Percentiles rank a stretch among this genome's conserved stretches.
Conservation (phyloP, 2,888 invertebrate genomes). For the Trichogramma evanescens region DNA sequence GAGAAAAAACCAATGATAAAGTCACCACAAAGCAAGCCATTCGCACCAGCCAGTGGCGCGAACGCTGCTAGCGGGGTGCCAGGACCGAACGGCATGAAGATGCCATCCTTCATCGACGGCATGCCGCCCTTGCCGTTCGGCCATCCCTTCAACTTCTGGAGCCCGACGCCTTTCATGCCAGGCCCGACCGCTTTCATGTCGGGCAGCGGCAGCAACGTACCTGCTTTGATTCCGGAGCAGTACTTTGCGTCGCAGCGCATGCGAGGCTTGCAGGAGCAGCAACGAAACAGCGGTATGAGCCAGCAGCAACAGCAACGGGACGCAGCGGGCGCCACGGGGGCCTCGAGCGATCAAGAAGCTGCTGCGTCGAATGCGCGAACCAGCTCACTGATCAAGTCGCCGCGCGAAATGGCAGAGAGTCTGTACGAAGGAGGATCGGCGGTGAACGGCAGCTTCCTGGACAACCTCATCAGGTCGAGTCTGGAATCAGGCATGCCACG, state of each 20-base stretch:
- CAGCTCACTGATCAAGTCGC: conserved; percentile 49
- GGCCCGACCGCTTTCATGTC: conserved; percentile 43
- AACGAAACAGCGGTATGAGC: conserved; percentile 40
- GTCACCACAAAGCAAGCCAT: conserved; percentile 51
- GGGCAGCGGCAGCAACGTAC: conserved; percentile 51
- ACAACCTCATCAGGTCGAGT: conserved; percentile 76
- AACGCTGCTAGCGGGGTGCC: conserved; percentile 27
- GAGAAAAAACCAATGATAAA: conserved; percentile 49
- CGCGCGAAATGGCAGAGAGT: conserved; percentile 59
- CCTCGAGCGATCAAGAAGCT: conserved; percentile 25
- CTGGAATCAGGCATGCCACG: conserved; percentile 60
- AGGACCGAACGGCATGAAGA: conserved; percentile 64
- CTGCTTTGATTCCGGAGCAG: conserved; percentile 53
- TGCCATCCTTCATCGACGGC: conserved; percentile 60
- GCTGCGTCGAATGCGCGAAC: conserved; percentile 40
- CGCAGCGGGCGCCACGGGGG: conserved; percentile 6
- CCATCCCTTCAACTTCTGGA: conserved; percentile 72
- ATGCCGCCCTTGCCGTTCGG: conserved; percentile 58
- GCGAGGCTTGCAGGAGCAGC: conserved; percentile 69
- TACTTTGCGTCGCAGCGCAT: conserved; percentile 75
- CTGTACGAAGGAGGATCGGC: conserved; percentile 57
- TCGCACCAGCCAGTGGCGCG: conserved; percentile 47
- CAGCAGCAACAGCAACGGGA: conserved; percentile 32
- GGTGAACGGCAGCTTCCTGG: conserved; percentile 72
- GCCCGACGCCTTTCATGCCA: conserved; percentile 57